Evolutionary conservation across 2,113 vertebrate species (phyloP).

Genomic region (Echinops telfairi): DNA sequence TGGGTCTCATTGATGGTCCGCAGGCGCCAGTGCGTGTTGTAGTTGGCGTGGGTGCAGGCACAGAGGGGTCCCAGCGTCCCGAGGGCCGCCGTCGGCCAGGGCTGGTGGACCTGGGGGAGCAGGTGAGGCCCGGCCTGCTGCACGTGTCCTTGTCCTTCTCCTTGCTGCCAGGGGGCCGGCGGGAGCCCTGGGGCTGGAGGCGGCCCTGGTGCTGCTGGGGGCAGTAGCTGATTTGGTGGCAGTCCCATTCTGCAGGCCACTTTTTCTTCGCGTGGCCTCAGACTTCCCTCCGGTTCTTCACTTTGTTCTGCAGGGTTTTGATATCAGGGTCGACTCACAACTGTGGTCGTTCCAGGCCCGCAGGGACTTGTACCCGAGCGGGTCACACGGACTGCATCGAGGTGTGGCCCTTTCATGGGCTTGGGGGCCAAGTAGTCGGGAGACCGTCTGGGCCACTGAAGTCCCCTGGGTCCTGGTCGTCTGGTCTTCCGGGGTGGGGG

Average conservation of each 20-base stretch:
- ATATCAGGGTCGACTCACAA: slow-evolving; percentile 96
- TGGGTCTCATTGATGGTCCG: slow-evolving; percentile 98
- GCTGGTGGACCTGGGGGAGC: slow-evolving; percentile 98
- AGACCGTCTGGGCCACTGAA: slow-evolving; percentile 93
- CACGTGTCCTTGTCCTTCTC: slow-evolving; percentile 96
- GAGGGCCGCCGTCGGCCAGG: slow-evolving; percentile 96
- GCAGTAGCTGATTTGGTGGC: slow-evolving; percentile 91
- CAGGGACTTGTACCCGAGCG: slow-evolving; percentile 95
- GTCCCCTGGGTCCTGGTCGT: slow-evolving; percentile 89
- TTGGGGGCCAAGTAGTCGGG: slow-evolving; percentile 87
- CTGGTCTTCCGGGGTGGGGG: slow-evolving; percentile 82
- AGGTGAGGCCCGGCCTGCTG: slow-evolving; percentile 98
- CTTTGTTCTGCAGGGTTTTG: slow-evolving; percentile 97
- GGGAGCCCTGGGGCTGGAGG: slow-evolving; percentile 89
- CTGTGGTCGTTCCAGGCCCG: slow-evolving; percentile 98
- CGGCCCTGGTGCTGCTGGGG: slow-evolving; percentile 90
- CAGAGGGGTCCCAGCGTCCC: slow-evolving; percentile 94
- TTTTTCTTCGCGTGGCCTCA: slow-evolving; percentile 96
- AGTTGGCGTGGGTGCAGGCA: slow-evolving; percentile 98
- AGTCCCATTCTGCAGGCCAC: slow-evolving; percentile 95
- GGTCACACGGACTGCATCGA: slow-evolving; percentile 96
- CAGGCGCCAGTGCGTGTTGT: slow-evolving; percentile 98
- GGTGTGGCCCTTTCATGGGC: slow-evolving; percentile 97
- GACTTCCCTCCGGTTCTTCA: slow-evolving; percentile 97
- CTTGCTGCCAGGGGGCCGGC: slow-evolving; percentile 88